Evolutionary conservation across 2,888 invertebrate genomes (phyloP).

Genomic region (Lapara coniferarum): DNA sequence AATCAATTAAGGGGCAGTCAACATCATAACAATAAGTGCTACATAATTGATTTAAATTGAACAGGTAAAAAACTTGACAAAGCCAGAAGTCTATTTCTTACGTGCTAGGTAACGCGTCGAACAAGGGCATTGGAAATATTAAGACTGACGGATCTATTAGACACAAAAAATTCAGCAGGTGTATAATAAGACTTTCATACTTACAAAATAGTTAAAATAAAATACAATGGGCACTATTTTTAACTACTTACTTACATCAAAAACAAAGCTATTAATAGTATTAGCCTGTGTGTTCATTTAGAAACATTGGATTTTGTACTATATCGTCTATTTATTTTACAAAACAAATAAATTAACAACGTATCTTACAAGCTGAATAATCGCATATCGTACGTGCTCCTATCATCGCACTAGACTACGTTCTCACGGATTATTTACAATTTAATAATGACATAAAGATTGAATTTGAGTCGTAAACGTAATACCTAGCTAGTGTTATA

Average conservation of each 20-base stretch:
- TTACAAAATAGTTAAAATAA: constrained; percentile 5
- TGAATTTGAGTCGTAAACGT: too few relatives aligned
- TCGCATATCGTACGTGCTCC: too few relatives aligned
- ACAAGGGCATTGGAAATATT: constrained; percentile 25
- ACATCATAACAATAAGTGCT: constrained; percentile 13
- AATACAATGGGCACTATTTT: neutral
- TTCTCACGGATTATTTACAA: too few relatives aligned
- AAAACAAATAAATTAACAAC: too few relatives aligned
- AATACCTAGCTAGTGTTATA: too few relatives aligned
- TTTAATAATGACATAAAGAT: too few relatives aligned
- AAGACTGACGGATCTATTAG: neutral
- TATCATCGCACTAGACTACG: too few relatives aligned
- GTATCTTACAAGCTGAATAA: too few relatives aligned
- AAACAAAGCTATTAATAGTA: too few relatives aligned
- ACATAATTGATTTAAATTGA: constrained; percentile 29
- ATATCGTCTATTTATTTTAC: too few relatives aligned
- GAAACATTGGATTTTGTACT: too few relatives aligned
- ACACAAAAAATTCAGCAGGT: neutral
- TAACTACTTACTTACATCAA: neutral
- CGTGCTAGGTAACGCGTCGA: constrained; percentile 30
- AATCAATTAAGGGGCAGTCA: constrained; percentile 29
- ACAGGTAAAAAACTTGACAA: constrained; percentile 30
- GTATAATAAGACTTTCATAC: constrained; percentile 8
- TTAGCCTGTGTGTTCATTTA: neutral
- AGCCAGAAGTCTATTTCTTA: constrained; percentile 14